phyloP scores from a whole-genome alignment of 1,140 invertebrate genomes.

The Heliconius congener region DNA sequence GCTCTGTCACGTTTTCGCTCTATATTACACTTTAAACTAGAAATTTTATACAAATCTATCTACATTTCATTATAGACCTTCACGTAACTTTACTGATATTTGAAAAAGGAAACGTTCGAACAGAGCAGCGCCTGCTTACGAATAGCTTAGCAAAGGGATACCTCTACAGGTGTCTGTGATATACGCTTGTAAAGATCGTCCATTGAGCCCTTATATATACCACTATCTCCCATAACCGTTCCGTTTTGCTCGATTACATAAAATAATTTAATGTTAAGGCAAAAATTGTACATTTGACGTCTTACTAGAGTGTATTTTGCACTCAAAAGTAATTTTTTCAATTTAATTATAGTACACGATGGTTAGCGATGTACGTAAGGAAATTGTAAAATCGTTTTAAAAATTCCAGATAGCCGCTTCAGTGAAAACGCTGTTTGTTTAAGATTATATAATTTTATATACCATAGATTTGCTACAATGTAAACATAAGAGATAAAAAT shows the following conservation, averaged over 20 bases:
- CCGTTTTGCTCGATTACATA: slow-evolving; percentile 47
- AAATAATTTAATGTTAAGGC: slow-evolving; percentile 49
- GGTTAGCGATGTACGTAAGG: slow-evolving; percentile 50
- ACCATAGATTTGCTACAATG: slow-evolving; percentile 50
- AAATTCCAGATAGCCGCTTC: slow-evolving; percentile 44
- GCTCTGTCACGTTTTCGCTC: slow-evolving; percentile 41
- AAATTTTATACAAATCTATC: slow-evolving; percentile 19
- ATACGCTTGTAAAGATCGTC: slow-evolving; percentile 79
- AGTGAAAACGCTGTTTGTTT: slow-evolving; percentile 41
- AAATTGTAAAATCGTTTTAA: slow-evolving; percentile 47
- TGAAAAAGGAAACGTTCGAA: slow-evolving; percentile 9
- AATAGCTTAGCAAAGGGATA: slow-evolving; percentile 68
- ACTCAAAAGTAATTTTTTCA: slow-evolving; percentile 53
- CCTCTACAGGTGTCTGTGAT: slow-evolving; percentile 69
- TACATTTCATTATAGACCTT: slow-evolving; percentile 16
- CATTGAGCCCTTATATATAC: slow-evolving; percentile 61
- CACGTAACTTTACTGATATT: slow-evolving; percentile 15
- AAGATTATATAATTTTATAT: slow-evolving; percentile 49
- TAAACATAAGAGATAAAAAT: slow-evolving; percentile 45
- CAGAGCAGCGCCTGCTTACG: slow-evolving; percentile 49
- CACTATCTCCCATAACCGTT: slow-evolving; percentile 48
- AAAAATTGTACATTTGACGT: slow-evolving; percentile 55
- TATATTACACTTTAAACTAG: slow-evolving; percentile 20
- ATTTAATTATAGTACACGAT: slow-evolving; percentile 54
- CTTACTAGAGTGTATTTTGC: slow-evolving; percentile 56